A percentile compares a stretch with the other conserved stretches of the same genome.
Conservation (phyloP, 2,888 invertebrate genomes). For the Lasioglossum lativentre region DNA sequence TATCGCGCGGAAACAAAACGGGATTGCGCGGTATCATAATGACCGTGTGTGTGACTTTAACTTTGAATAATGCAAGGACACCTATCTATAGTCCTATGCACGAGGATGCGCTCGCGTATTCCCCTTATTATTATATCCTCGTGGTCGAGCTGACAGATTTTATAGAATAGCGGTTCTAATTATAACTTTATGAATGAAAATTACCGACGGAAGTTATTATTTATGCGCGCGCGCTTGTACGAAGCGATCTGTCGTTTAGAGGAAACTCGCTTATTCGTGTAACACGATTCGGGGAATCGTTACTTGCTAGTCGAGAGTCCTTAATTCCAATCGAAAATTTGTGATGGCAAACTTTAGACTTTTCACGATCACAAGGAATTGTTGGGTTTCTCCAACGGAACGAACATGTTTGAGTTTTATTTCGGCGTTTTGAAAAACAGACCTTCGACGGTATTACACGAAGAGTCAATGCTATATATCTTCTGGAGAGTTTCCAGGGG, state of each 20-base stretch:
- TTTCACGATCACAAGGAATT: background rate
- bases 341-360: background rate
- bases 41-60: slow-evolving; percentile 1
- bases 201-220: background rate
- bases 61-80: slow-evolving; percentile 22
- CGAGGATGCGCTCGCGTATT: background rate
- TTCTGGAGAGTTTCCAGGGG: slow-evolving; percentile 65
- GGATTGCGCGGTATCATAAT: background rate
- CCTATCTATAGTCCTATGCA: background rate
- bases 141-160: background rate
- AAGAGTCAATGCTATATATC: slow-evolving; percentile 44
- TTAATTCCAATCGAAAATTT: background rate
- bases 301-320: background rate
- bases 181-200: background rate
- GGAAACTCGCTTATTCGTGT: background rate
- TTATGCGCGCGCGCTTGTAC: background rate
- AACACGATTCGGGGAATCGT: background rate
- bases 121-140: background rate
- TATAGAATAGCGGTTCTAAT: slow-evolving; percentile 1
- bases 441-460: slow-evolving; percentile 42
- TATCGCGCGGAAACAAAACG: slow-evolving; percentile 7
- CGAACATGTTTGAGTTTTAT: slow-evolving; percentile 35
- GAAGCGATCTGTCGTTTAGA: background rate
- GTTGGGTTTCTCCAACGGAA: background rate
- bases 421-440: slow-evolving; percentile 21